Evolutionary conservation across 2,888 invertebrate species (phyloP).

Genomic region (Aradus depressus): DNA sequence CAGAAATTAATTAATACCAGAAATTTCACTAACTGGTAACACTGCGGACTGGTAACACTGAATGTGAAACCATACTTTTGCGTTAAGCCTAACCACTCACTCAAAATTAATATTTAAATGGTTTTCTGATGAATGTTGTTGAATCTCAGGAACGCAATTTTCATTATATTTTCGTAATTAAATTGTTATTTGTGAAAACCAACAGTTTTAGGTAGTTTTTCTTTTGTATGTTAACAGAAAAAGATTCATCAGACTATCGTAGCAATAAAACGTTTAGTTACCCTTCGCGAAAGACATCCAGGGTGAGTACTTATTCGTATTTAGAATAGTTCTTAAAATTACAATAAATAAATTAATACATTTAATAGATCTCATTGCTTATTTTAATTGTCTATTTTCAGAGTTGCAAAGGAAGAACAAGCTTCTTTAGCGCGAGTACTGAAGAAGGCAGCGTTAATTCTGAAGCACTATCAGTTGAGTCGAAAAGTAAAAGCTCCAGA

Average conservation of each 20-base stretch:
- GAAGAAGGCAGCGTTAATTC: conserved; percentile 40
- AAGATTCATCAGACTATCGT: conserved; percentile 20
- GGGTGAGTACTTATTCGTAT: conserved; percentile 14
- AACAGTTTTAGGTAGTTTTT: no score
- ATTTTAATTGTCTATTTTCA: conserved; percentile 31
- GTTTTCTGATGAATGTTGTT: no score
- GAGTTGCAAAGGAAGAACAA: conserved; percentile 39
- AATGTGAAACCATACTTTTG: no score
- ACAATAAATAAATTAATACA: background rate
- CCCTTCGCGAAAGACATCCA: conserved; percentile 24
- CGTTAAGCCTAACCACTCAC: no score
- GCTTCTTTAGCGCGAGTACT: conserved; percentile 43
- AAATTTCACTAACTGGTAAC: no score
- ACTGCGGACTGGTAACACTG: no score
- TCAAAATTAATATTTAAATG: no score
- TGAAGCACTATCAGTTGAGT: conserved; percentile 30
- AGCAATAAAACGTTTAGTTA: conserved; percentile 21
- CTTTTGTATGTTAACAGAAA: conserved; percentile 14
- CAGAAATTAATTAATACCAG: no score
- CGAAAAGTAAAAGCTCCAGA: conserved; percentile 43
- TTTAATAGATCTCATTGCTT: background rate
- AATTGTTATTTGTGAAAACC: no score
- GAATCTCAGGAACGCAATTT: no score
- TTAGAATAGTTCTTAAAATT: background rate
- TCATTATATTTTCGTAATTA: no score